phyloP scores from a whole-genome alignment of 2,888 invertebrate species.

The Nephrotoma appendiculata region DNA sequence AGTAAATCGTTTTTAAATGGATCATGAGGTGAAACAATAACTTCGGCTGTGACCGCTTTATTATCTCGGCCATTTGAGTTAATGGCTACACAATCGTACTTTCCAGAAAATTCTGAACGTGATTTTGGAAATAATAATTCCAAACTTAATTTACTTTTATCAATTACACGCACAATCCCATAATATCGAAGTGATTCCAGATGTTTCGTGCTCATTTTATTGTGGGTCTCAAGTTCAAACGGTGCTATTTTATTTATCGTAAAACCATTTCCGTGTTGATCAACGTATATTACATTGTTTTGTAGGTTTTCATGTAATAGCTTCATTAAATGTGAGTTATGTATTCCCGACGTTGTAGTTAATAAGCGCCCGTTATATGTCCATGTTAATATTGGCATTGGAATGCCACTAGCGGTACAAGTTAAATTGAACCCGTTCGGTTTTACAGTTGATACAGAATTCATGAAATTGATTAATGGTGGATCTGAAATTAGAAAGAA shows the following conservation, averaged over 20 bases:
- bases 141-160: background rate
- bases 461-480: slow-evolving; percentile 14
- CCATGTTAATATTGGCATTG: slow-evolving; percentile 44
- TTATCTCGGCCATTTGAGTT: slow-evolving; percentile 39
- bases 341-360: slow-evolving; percentile 10
- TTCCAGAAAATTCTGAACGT: slow-evolving; percentile 23
- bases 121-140: slow-evolving; percentile 9
- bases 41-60: slow-evolving; percentile 28
- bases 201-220: slow-evolving; percentile 10
- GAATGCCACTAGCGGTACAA: slow-evolving; percentile 43
- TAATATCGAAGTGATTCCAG: slow-evolving; percentile 10
- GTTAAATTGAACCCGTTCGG: slow-evolving; percentile 15
- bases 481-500: slow-evolving; percentile 14
- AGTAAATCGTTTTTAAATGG: background rate
- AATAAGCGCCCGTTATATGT: slow-evolving; percentile 33
- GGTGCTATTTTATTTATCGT: background rate
- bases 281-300: slow-evolving; percentile 12
- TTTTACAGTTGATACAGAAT: slow-evolving; percentile 7
- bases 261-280: slow-evolving; percentile 11
- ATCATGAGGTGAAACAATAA: slow-evolving; percentile 21
- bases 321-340: background rate
- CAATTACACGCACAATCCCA: slow-evolving; percentile 27
- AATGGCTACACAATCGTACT: slow-evolving; percentile 40
- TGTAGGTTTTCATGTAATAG: background rate
- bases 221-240: slow-evolving; percentile 1